Base-by-base conservation (phyloP, 1,140 invertebrate genomes). In the Galendromus occidentalis region DNA sequence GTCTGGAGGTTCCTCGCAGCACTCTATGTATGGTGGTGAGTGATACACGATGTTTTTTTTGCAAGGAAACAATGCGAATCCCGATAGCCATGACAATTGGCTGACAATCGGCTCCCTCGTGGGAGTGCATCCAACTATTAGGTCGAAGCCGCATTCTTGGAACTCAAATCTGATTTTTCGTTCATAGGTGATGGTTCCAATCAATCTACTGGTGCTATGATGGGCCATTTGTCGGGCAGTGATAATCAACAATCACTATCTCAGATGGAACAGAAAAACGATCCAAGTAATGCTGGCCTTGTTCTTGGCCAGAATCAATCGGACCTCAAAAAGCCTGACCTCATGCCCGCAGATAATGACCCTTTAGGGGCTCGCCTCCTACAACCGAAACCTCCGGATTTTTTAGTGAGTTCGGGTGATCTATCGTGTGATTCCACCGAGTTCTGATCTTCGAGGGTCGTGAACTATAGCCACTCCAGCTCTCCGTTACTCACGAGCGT, bases 341-440 rank as follows among this genome's bases (percentile, higher is more conserved):
- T 59, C 14, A 59, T 59, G 51, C 51, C 51, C 14, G 22, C 25
- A 17, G 51, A 59, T 33, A 59, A 59, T 22, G 51, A 59, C 51
- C 51, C 51, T 59, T 59, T 59, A 59, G 51, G 51, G 17, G 51
- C 51, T 17, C 51, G 51, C 25, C 51, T 59, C 17, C 51, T 59
- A 29, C 51, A 59, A 22, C 51, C 51, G 25, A 59, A 59, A 59
- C 51, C 51, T 25, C 51, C 51, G 51, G 51, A 59, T 59, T 59
- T 59, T 59, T 59, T 59, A 59, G 51, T 59, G 25, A 59, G 51
- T 59, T 18, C 14, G 6, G 7, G 20, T 14, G 45, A 14, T 39
- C 33, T 39, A 4, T 6, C 45, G 45, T 29, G 25, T 25, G 22
- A 22, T 59, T 17, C 33, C 14, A 14, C 20, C 51, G 2, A 2